Evolutionary conservation across 2,888 invertebrate genomes (phyloP), one percentile per base, ranked within the genome.

Genomic region (Octodonta nipae): DNA sequence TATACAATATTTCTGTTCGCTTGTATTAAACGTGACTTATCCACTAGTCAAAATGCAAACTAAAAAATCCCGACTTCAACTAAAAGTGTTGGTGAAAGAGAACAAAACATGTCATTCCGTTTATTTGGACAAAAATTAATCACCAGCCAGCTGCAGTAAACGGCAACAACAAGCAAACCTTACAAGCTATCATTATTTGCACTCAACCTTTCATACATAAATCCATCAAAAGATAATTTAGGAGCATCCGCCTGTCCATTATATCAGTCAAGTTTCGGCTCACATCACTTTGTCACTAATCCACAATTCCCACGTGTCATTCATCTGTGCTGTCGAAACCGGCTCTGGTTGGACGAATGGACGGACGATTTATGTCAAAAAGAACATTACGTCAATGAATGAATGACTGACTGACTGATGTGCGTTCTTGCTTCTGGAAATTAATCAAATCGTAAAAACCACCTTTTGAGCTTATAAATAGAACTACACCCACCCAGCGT

Each of bases 171-270:
- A 31, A n/a, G n/a, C n/a, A n/a, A 37, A 34, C 41, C 38, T 40
- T 40, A 36, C n/a, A 34, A 41, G 38, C 43, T 43, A 43, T 43
- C 43, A 43, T 40, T 43, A 40, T 43, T 43, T 41, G 43, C 43
- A 43, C 43, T 43, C 43, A 43, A 43, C 41, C 43, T 41, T 39
- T 38, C 43, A 36, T 35, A 43, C 41, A 43, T 43, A 43, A 41
- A 43, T 43, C 43, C 43, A 39, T 43, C 43, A 43, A 35, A 38
- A 41, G 43, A 43, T 43, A 43, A 43, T 43, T 40, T 43, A 41
- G 36, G 36, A 33, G 31, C 36, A 36, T 33, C 38, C 30, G 39
- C 29, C 41, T 41, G 43, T 43, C 43, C 40, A 34, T 41, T 41
- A 41, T 38, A 41, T 43, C 43, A 41, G 39, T 43, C 43, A 43